Evolutionary conservation across 2,888 invertebrate species (phyloP).

Genomic region (Dicycla oo): DNA sequence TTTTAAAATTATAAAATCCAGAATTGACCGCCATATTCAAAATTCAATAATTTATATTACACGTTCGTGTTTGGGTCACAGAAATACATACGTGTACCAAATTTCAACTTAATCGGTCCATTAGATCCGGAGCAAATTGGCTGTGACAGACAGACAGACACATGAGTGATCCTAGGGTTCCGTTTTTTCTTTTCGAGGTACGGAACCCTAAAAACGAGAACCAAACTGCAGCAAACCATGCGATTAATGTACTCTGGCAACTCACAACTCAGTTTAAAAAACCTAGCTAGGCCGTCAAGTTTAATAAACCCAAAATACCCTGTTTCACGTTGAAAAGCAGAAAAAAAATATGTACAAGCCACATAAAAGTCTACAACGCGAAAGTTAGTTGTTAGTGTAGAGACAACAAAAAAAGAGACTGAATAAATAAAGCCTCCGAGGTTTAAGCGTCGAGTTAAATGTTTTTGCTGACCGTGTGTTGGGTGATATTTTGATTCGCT

Average conservation of each 20-base stretch:
- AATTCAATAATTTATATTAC: no score
- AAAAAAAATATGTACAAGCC: constrained; percentile 38
- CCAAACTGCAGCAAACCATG: constrained; percentile 23
- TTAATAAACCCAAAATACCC: constrained; percentile 23
- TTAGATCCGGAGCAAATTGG: no score
- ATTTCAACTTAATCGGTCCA: no score
- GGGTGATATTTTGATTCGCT: constrained; percentile 38
- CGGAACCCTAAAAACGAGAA: no score
- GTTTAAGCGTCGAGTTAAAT: constrained; percentile 50
- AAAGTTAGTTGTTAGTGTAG: constrained; percentile 61
- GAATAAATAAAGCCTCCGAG: constrained; percentile 60
- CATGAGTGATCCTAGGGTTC: no score
- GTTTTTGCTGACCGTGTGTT: constrained; percentile 49
- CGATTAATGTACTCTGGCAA: constrained; percentile 42
- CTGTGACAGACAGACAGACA: no score
- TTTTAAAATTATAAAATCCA: no score
- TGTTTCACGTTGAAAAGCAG: constrained; percentile 30
- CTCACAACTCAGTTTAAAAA: constrained; percentile 41
- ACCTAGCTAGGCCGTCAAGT: constrained; percentile 23
- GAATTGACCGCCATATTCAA: no score
- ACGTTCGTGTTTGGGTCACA: no score
- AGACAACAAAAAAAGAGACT: constrained; percentile 51
- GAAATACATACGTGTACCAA: no score
- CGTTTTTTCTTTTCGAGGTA: no score
- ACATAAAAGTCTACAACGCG: constrained; percentile 48